phyloP scores from a whole-genome alignment of 2,797 vertebrate species.

The Pseudocheirus occidentalis region DNA sequence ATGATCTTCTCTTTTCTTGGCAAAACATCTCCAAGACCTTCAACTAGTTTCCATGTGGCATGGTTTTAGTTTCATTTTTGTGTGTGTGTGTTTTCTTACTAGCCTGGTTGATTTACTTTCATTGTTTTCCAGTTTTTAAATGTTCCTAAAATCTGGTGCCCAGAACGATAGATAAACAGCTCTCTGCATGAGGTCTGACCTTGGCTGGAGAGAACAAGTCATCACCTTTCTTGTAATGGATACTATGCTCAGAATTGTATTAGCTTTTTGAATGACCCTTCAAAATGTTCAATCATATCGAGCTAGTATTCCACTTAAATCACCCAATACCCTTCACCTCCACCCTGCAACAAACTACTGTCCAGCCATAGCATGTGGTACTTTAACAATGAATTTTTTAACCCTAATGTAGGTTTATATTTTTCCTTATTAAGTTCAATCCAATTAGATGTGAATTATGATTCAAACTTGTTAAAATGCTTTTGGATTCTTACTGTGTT shows the following conservation, averaged over 20 bases:
- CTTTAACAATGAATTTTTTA: not conserved
- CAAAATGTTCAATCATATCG: not conserved
- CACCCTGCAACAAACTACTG: not conserved
- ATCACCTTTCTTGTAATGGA: not conserved
- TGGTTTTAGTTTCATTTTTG: too few species aligned
- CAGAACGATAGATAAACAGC: too few species aligned
- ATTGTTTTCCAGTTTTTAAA: too few species aligned
- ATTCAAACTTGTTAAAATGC: not conserved
- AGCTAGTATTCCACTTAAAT: not conserved
- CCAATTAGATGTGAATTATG: not conserved
- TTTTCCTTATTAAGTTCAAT: not conserved
- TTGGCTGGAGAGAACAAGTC: not conserved
- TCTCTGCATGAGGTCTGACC: too few species aligned
- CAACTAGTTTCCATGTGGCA: too few species aligned
- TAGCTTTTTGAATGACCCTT: not conserved
- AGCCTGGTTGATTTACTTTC: too few species aligned
- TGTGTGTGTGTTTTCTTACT: too few species aligned
- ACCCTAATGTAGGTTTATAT: not conserved
- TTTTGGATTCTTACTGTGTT: not conserved
- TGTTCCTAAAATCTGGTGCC: too few species aligned
- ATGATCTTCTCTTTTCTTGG: too few species aligned
- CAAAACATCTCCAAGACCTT: too few species aligned
- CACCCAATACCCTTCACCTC: not conserved
- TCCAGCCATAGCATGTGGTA: not conserved
- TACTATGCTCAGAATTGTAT: not conserved